phyloP scores from a whole-genome alignment of 2,113 vertebrate species.

The Hemiprocne comata region DNA sequence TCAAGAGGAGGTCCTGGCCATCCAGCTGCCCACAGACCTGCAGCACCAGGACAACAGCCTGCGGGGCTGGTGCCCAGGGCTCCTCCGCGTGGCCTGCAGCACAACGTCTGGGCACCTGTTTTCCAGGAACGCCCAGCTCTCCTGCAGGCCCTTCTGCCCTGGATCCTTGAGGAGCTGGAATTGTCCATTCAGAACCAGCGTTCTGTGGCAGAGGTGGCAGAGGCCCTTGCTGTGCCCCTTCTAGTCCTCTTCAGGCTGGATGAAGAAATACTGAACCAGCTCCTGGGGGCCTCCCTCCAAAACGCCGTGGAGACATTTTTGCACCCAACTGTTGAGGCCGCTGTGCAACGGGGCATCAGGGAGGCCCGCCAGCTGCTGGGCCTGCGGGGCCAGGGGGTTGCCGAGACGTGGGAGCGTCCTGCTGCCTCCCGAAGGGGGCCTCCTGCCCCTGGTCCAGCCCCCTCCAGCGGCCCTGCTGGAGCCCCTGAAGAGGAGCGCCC shows the following conservation, averaged over 20 bases:
- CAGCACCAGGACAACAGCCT: not conserved
- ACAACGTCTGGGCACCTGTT: not conserved
- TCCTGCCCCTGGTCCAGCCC: too few species aligned
- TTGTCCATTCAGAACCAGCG: not conserved
- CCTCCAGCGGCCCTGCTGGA: not conserved
- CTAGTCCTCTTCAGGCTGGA: not conserved
- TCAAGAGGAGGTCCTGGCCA: not conserved
- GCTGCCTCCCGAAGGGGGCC: not conserved
- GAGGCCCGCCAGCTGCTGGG: not conserved
- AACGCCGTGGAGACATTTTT: not conserved
- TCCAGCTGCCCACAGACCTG: not conserved
- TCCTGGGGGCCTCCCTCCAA: not conserved
- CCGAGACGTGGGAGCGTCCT: fast-evolving
- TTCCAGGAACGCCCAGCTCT: not conserved
- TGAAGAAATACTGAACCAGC: not conserved
- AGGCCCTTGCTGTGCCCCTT: not conserved
- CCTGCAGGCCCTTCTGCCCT: not conserved
- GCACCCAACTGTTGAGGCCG: fast-evolving
- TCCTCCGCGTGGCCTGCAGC: not conserved
- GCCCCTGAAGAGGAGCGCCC: fast-evolving
- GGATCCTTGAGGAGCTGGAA: not conserved
- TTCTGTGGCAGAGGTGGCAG: not conserved
- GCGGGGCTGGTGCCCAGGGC: not conserved
- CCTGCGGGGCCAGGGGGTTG: not conserved
- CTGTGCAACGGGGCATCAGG: not conserved